A percentile compares a stretch with the other conserved stretches of the same genome.
These are phyloP conservation scores for Malurus melanocephalus DNA, from an alignment of 2,113 vertebrate genomes.

Conservation along the genomic window DNA sequence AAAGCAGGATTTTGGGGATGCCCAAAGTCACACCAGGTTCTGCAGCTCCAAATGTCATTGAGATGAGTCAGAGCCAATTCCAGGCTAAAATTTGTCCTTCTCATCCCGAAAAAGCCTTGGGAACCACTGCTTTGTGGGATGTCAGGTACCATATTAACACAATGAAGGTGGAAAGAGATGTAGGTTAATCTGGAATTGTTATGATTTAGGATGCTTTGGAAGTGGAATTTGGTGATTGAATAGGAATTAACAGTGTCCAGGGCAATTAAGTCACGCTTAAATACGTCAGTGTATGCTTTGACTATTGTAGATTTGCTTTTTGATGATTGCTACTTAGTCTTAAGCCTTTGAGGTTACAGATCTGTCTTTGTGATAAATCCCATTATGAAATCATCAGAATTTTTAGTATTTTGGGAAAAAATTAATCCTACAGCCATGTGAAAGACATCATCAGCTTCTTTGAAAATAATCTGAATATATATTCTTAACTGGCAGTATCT, in stretches of 20 bases:
- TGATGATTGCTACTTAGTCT: constrained; percentile 8
- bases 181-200: background rate
- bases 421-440: constrained; percentile 40
- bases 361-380: constrained; percentile 46
- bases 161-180: background rate
- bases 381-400: constrained; percentile 47
- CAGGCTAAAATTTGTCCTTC: constrained; percentile 21
- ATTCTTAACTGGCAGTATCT: background rate
- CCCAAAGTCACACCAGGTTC: background rate
- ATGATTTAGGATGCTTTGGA: background rate
- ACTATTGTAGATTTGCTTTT: background rate
- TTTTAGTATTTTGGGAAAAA: constrained; percentile 30
- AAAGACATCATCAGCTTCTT: constrained; percentile 62
- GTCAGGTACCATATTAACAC: background rate
- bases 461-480: constrained; percentile 25
- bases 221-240: background rate
- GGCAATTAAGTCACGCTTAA: background rate
- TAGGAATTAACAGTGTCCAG: background rate
- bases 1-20: background rate
- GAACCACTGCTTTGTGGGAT: background rate
- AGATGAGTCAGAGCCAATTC: constrained; percentile 18
- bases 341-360: constrained; percentile 21
- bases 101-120: background rate
- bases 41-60: background rate
- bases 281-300: background rate